Percentiles rank a stretch among this genome's conserved stretches.
Evolutionary conservation across 2,888 invertebrate genomes (phyloP).

Genomic region (Hirtodrosophila alboralis): DNA sequence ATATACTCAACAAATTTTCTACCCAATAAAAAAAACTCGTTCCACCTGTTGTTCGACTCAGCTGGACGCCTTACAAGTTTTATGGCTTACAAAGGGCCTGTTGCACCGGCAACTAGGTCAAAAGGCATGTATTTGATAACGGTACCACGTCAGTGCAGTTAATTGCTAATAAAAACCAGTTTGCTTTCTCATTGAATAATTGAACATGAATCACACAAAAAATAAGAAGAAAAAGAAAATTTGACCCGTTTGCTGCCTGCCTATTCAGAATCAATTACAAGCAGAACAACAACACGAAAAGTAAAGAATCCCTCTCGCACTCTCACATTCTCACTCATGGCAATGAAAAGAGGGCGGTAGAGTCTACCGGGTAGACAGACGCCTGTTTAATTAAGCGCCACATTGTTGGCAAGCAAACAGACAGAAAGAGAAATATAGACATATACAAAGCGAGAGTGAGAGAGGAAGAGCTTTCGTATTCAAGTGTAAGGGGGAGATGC

Average conservation of each 20-base stretch:
- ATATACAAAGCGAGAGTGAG: slow-evolving; percentile 8
- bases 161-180: slow-evolving; percentile 46
- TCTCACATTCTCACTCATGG: slow-evolving; percentile 28
- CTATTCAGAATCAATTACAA: slow-evolving; percentile 55
- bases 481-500: slow-evolving; percentile 11
- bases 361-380: slow-evolving; percentile 54
- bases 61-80: slow-evolving; percentile 25
- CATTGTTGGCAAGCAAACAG: slow-evolving; percentile 40
- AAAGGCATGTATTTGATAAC: slow-evolving; percentile 33
- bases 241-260: slow-evolving; percentile 25
- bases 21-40: slow-evolving; percentile 34
- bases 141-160: slow-evolving; percentile 15
- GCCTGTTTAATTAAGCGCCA: slow-evolving; percentile 72
- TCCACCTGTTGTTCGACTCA: slow-evolving; percentile 47
- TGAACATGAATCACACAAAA: slow-evolving; percentile 56
- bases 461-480: slow-evolving; percentile 31
- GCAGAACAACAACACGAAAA: slow-evolving; percentile 30
- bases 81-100: slow-evolving; percentile 34
- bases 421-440: slow-evolving; percentile 16
- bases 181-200: slow-evolving; percentile 52
- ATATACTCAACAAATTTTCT: slow-evolving; percentile 9
- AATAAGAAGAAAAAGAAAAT: too few species aligned
- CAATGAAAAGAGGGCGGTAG: too few species aligned
- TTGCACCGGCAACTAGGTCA: slow-evolving; percentile 42
- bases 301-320: slow-evolving; percentile 7